A percentile compares a stretch with the other conserved stretches of the same genome.
Conservation (phyloP, 2,113 vertebrate genomes). For the Hiodon tergisus region DNA sequence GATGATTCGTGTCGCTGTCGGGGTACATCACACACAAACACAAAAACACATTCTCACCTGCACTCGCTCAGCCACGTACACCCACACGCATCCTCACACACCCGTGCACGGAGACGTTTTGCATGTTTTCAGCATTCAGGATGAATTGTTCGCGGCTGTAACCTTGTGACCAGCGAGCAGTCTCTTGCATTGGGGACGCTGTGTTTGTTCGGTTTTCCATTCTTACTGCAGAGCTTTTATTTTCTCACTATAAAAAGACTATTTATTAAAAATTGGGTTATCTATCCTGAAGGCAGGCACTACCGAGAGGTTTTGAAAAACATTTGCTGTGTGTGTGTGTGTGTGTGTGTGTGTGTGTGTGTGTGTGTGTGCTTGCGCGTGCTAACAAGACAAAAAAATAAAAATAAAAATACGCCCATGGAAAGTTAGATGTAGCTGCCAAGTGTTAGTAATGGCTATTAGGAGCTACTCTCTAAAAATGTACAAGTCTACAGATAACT, state of each 20-base stretch:
- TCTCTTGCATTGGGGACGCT: not conserved
- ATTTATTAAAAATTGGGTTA: slow-evolving; percentile 1
- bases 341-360: not conserved
- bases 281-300: not conserved
- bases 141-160: not conserved
- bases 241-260: not conserved
- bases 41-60: not conserved
- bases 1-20: too few species aligned
- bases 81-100: not conserved
- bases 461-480: too few species aligned
- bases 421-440: too few species aligned
- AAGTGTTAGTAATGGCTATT: too few species aligned
- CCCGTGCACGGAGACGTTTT: not conserved
- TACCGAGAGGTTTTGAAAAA: not conserved
- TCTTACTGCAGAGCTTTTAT: not conserved
- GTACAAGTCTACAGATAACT: too few species aligned
- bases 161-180: not conserved
- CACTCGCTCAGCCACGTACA: not conserved
- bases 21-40: not conserved
- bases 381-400: not conserved
- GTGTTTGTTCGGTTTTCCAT: not conserved
- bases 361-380: too few species aligned
- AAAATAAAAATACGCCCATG: too few species aligned
- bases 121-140: not conserved
- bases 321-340: not conserved